Conservation (phyloP, 2,113 vertebrate species). For the Microcebus tavaratra region DNA sequence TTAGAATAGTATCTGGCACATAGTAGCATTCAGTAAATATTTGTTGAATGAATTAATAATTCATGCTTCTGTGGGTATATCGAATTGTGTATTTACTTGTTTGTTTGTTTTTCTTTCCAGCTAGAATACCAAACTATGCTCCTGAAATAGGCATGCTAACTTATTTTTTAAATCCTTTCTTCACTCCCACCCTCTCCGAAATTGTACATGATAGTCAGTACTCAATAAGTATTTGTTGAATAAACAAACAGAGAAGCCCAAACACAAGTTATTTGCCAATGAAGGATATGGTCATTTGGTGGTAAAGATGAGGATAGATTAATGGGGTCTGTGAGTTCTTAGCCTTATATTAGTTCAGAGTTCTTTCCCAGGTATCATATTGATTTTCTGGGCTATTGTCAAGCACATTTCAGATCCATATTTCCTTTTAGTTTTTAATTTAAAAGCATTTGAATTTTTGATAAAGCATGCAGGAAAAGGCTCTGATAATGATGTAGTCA, state of each 20-base stretch:
- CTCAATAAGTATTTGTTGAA: slow-evolving; percentile 33
- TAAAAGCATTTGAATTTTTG: neutral
- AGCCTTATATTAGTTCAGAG: neutral
- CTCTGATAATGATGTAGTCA: neutral
- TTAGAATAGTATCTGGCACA: slow-evolving; percentile 17
- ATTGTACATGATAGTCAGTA: neutral
- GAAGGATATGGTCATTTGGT: neutral
- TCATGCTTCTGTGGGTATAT: neutral
- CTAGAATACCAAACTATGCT: slow-evolving; percentile 15
- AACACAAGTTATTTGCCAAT: slow-evolving; percentile 6
- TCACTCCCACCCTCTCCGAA: neutral
- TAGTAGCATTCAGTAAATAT: slow-evolving; percentile 28
- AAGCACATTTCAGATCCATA: slow-evolving; percentile 12
- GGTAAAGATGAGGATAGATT: neutral
- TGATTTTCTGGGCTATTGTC: slow-evolving; percentile 15
- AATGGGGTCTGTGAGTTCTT: neutral
- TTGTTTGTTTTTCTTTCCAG: neutral
- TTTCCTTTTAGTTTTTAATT: slow-evolving; percentile 30
- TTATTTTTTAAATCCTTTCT: neutral
- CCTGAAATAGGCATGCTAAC: neutral
- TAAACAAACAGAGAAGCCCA: slow-evolving; percentile 27
- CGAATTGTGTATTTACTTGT: neutral
- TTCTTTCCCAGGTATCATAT: neutral
- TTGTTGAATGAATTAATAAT: slow-evolving; percentile 35
- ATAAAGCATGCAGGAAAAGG: slow-evolving; percentile 2